These are phyloP conservation scores for Tromatobia lineatoria DNA, from an alignment of 2,888 invertebrate genomes.

Conservation along the genomic window DNA sequence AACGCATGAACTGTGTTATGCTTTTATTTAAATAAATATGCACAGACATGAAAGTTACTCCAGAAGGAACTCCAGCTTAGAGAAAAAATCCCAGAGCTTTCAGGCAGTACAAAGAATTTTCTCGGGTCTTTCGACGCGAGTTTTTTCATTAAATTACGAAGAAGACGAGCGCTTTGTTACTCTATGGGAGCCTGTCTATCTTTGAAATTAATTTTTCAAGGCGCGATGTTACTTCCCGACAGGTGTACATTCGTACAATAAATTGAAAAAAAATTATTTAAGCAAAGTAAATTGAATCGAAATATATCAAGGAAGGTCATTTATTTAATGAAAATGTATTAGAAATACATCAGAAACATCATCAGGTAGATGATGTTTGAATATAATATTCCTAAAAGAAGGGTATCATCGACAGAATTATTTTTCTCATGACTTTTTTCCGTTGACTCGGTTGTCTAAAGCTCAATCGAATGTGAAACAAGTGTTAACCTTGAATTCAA, in stretches of 20 bases:
- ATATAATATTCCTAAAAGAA: no score
- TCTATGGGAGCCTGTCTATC: constrained; percentile 43
- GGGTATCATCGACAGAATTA: no score
- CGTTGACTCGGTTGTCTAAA: no score
- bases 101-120: background rate
- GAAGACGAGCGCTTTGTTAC: constrained; percentile 46
- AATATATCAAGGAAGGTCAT: no score
- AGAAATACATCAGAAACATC: no score
- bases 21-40: background rate
- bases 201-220: constrained; percentile 58
- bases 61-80: background rate
- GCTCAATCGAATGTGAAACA: no score
- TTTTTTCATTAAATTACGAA: constrained; percentile 36
- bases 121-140: constrained; percentile 2
- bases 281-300: background rate
- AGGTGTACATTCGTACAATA: background rate
- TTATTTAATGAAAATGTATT: no score
- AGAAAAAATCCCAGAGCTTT: background rate
- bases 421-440: no score
- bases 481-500: no score
- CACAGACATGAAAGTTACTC: background rate
- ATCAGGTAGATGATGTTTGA: no score
- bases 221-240: constrained; percentile 31
- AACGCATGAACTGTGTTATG: background rate
- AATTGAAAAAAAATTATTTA: background rate